Evolutionary conservation across 2,888 invertebrate species (phyloP), one percentile per base, ranked within the genome.

Genomic region (Hyposoter didymator): DNA sequence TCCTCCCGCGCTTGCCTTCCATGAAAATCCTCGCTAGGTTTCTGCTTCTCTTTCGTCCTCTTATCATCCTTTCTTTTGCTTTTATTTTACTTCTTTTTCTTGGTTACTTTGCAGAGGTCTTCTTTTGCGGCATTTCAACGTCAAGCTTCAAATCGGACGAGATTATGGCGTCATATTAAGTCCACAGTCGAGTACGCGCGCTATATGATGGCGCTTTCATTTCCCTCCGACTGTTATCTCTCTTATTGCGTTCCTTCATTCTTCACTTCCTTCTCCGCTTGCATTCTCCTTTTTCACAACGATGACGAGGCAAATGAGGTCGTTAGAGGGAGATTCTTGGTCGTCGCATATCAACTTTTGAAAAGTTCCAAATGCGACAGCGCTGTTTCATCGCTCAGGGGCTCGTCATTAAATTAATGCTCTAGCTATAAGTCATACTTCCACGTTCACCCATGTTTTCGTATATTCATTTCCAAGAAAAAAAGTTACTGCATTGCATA

Each of bases 251-350:
- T 35, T 85, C 73, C 70, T 70, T 78, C 79, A 55, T 47, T 66
- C 14, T 45, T 78, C 32, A 49, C 17, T 47, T 55, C 82, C 49
- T 66, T 82, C 69, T 82, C 87, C 78, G 73, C 84, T 73, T 85
- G 62, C 39, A 32, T 47, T 88, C 88, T 88, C 81, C 87, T 84
- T 88, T 86, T 88, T 87, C 86, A 87, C 70, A 64, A 88, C 86
- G 88, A 89, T 88, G 89, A 88, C 89, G 86, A 88, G 88, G 90
- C 90, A 90, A 91, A 91, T 90, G 90, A 90, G 90, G 87, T 91
- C 90, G 90, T 91, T 90, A 90, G 88, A 88, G 89, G 73, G 87
- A 88, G 89, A 89, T 88, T 89, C 88, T 12, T 22, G 6, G 22
- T 78, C 4, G 35, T 35, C 67, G 70, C 81, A 64, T 28, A 59